These are phyloP conservation scores for Amphiprion percula DNA, from an alignment of 2,113 vertebrate genomes.

Conservation along the genomic window DNA sequence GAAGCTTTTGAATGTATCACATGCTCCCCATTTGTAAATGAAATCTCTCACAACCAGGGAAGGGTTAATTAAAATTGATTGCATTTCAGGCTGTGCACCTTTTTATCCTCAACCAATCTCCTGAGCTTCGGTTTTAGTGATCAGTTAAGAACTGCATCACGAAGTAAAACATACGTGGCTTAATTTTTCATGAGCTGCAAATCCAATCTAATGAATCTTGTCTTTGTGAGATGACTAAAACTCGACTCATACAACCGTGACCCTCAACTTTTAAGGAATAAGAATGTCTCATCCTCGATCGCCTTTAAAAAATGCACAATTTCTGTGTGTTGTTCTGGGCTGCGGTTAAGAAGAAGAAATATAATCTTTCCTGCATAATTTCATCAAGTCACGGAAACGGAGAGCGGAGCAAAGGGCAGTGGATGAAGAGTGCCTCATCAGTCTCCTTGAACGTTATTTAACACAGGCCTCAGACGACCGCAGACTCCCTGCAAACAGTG, in stretches of 20 bases:
- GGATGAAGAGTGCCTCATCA: constrained; percentile 26
- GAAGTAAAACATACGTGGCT: background rate
- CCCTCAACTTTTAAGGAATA: constrained; percentile 10
- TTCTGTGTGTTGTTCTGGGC: constrained; percentile 9
- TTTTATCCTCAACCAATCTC: too few relatives aligned
- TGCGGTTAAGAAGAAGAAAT: constrained; percentile 5
- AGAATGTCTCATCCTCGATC: background rate
- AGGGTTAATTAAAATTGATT: too few relatives aligned
- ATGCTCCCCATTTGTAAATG: too few relatives aligned
- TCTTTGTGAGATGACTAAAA: background rate
- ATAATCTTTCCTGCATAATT: background rate
- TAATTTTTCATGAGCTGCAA: background rate
- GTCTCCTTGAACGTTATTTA: constrained; percentile 44
- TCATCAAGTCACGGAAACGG: constrained; percentile 1
- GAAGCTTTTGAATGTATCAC: background rate
- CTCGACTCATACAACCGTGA: background rate
- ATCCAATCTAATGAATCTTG: background rate
- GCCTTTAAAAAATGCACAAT: background rate
- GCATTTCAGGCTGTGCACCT: too few relatives aligned
- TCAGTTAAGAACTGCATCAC: background rate
- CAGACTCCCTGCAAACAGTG: constrained; percentile 35
- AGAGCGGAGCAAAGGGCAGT: constrained; percentile 16
- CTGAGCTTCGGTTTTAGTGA: too few relatives aligned
- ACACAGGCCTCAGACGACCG: constrained; percentile 16
- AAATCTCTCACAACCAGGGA: too few relatives aligned